Evolutionary conservation across 2,113 vertebrate species (phyloP).

Genomic region (Globicephala melas): DNA sequence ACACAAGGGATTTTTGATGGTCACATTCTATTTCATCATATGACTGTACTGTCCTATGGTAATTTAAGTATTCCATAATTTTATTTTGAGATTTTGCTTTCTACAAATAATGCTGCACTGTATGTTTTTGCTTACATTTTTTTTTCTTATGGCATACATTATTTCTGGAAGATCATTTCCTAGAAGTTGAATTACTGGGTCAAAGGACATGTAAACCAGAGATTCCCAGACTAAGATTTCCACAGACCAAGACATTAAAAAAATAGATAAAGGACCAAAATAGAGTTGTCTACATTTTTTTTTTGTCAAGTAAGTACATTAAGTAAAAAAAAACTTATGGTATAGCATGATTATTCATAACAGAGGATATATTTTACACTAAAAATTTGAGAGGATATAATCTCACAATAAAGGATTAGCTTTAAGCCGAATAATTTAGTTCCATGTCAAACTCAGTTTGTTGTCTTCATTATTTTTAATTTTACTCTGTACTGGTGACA

Average conservation of each 20-base stretch:
- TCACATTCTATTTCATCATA: background rate
- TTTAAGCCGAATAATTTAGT: background rate
- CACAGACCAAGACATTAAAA: background rate
- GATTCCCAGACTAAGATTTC: background rate
- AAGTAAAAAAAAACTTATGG: background rate
- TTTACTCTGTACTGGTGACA: background rate
- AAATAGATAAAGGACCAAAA: background rate
- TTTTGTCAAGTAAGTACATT: background rate
- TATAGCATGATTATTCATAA: background rate
- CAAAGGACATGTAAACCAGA: background rate
- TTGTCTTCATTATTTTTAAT: background rate
- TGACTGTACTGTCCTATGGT: background rate
- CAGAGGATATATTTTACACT: background rate
- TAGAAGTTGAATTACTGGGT: background rate
- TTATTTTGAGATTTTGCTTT: background rate
- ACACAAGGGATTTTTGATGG: background rate
- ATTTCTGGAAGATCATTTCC: constrained; percentile 25
- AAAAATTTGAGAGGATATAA: background rate
- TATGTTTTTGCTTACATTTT: background rate
- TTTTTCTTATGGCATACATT: background rate
- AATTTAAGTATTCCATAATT: background rate
- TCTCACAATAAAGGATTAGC: background rate
- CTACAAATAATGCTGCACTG: background rate
- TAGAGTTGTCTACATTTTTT: background rate
- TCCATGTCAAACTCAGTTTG: background rate